phyloP scores from a whole-genome alignment of 2,888 invertebrate species.

The Netelia fuscicornis region DNA sequence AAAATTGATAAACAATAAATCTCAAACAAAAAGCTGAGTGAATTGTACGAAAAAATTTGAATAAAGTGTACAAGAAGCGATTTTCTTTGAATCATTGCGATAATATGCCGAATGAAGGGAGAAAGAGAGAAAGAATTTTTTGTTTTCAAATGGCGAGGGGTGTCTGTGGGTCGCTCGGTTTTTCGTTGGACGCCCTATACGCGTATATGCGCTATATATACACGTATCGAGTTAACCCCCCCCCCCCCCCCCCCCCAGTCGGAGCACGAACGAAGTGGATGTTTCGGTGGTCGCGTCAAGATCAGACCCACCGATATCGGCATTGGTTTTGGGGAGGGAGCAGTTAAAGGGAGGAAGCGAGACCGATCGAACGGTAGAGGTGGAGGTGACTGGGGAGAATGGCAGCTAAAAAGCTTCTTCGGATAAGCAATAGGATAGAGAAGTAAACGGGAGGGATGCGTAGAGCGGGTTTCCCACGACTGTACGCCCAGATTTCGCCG shows the following conservation, averaged over 20 bases:
- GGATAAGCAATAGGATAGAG: constrained; percentile 52
- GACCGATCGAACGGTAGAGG: background rate
- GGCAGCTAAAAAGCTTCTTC: constrained; percentile 47
- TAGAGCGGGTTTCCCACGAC: constrained; percentile 54
- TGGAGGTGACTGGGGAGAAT: background rate
- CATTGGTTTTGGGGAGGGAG: constrained; percentile 11
- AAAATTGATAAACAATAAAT: too few species aligned
- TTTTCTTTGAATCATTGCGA: background rate
- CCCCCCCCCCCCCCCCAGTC: constrained; percentile 6
- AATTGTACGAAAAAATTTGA: background rate
- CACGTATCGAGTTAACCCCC: constrained; percentile 13
- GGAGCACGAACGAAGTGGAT: constrained; percentile 44
- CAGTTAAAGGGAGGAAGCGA: constrained; percentile 18
- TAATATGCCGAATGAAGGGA: background rate
- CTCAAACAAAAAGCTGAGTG: too few species aligned
- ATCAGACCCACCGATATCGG: constrained; percentile 44
- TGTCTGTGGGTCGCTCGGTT: background rate
- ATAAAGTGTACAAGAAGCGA: background rate
- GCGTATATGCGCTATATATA: background rate
- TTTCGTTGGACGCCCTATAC: background rate
- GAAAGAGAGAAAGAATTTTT: background rate
- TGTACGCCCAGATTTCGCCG: constrained; percentile 60
- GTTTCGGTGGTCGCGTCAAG: constrained; percentile 51
- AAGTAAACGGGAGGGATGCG: background rate
- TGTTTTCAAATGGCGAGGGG: background rate